Conservation (phyloP, 1,140 invertebrate species). For the Drosophila tani region DNA sequence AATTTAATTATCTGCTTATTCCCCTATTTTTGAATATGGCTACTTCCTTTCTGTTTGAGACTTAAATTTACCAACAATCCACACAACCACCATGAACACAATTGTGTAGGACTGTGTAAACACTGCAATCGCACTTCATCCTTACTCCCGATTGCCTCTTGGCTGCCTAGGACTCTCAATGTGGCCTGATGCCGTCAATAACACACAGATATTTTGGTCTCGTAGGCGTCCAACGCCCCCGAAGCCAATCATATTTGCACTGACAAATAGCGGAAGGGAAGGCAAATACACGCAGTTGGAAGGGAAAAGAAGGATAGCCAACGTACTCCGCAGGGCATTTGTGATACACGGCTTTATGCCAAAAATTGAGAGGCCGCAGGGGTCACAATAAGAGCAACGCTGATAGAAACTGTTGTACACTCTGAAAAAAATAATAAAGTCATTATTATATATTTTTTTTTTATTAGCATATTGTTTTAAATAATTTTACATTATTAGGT, state of each 20-base stretch:
- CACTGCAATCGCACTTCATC: slow-evolving; percentile 42
- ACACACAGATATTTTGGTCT: slow-evolving; percentile 34
- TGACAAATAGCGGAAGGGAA: slow-evolving; percentile 18
- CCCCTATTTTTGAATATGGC: too few species aligned
- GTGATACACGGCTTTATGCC: slow-evolving; percentile 71
- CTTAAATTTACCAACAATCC: not conserved
- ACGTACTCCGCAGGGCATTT: slow-evolving; percentile 49
- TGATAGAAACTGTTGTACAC: slow-evolving; percentile 35
- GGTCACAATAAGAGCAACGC: slow-evolving; percentile 6
- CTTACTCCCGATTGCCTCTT: slow-evolving; percentile 34
- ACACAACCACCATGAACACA: not conserved
- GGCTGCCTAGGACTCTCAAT: slow-evolving; percentile 31
- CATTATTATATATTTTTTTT: too few species aligned
- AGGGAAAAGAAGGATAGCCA: not conserved
- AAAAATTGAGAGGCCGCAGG: slow-evolving; percentile 68
- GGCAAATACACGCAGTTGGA: slow-evolving; percentile 15
- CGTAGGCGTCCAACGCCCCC: slow-evolving; percentile 30
- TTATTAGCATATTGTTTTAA: too few species aligned
- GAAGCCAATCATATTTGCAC: slow-evolving; percentile 64
- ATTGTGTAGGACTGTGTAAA: slow-evolving; percentile 47
- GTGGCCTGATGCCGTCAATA: slow-evolving; percentile 54
- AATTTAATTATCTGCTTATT: too few species aligned
- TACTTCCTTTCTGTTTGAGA: not conserved
- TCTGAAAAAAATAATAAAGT: not conserved
- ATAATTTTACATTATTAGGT: too few species aligned